Percentiles rank a stretch among this genome's conserved stretches.
Conservation (phyloP, 2,888 invertebrate species). For the Chrysopilus asiliformis region DNA sequence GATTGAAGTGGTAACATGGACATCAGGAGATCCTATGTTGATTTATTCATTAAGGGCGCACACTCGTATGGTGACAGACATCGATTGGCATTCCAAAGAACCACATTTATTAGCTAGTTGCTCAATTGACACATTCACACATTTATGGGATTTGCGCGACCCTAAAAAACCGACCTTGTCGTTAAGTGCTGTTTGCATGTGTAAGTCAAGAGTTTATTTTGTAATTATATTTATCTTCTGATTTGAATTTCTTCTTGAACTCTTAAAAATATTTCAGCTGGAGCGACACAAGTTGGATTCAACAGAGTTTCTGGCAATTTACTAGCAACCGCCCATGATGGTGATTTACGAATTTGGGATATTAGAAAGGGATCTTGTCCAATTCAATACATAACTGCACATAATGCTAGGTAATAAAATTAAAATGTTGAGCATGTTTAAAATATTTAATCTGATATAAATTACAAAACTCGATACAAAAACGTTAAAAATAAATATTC, state of each 20-base stretch:
- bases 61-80: conserved; percentile 74
- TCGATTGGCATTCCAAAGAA: conserved; percentile 81
- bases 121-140: conserved; percentile 86
- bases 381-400: conserved; percentile 86
- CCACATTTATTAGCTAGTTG: conserved; percentile 71
- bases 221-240: too few species aligned
- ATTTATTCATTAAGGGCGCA: conserved; percentile 64
- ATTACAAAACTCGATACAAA: too few species aligned
- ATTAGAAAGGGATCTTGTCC: conserved; percentile 76
- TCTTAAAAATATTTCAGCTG: conserved; percentile 46
- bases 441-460: too few species aligned
- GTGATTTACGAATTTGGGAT: conserved; percentile 93
- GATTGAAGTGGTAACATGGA: conserved; percentile 75
- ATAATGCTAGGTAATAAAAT: conserved; percentile 41
- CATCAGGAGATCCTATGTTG: conserved; percentile 55
- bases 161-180: conserved; percentile 69
- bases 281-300: conserved; percentile 90
- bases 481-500: too few species aligned
- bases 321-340: conserved; percentile 90
- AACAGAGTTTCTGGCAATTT: conserved; percentile 71
- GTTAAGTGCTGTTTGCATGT: conserved; percentile 74
- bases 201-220: conserved; percentile 17
- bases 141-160: conserved; percentile 87
- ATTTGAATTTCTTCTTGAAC: too few species aligned
- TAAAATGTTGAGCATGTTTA: neutral